Base-by-base conservation (phyloP, 2,888 invertebrate species). In the Temnothorax rugatulus region DNA sequence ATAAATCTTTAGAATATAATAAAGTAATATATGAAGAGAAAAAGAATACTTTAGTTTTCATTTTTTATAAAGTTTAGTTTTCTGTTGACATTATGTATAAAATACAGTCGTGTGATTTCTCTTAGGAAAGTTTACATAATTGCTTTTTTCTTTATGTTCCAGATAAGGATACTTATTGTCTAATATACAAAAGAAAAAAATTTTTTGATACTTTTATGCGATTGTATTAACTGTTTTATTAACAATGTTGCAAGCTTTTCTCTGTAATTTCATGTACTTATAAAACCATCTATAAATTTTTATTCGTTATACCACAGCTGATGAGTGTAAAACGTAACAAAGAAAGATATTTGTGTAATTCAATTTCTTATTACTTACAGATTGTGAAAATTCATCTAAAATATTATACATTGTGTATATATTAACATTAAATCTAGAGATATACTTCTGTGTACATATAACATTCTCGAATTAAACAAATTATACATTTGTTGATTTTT, bases 261-360 rank as follows among this genome's bases (percentile, higher is more conserved):
- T 54, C 59, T 54, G 59, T 69, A 61, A 68, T 47, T 83, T 77
- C 38, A 77, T n/a, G 21, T 64, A 52, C 34, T 81, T 82, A 79
- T 63, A 44, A 82, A 77, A 87, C 21, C 77, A 82, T 64, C 77
- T 87, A 84, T 21, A 68, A 73, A 75, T 38, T 69, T 85, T 84
- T 63, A 25, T 66, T 25, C 59, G 84, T 85, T 87, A 89, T 87
- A 84, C 75, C 81, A 89, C 76, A 89, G 81, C 77, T 84, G 82
- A 89, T 73, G 81, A 86, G 85, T 89, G 86, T 74, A 89, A 89
- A 89, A 89, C 34, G 85, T 83, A 25, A 34, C 38, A 76, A 68
- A 54, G 41, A 84, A 83, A 76, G 69, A 68, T 71, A 83, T 50
- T 69, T 82, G 57, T 84, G 64, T 64, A 79, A 66, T 63, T 41